Evolutionary conservation across 1,140 invertebrate species (phyloP), one percentile per base, ranked within the genome.

Genomic region (Drosophila parabipectinata): DNA sequence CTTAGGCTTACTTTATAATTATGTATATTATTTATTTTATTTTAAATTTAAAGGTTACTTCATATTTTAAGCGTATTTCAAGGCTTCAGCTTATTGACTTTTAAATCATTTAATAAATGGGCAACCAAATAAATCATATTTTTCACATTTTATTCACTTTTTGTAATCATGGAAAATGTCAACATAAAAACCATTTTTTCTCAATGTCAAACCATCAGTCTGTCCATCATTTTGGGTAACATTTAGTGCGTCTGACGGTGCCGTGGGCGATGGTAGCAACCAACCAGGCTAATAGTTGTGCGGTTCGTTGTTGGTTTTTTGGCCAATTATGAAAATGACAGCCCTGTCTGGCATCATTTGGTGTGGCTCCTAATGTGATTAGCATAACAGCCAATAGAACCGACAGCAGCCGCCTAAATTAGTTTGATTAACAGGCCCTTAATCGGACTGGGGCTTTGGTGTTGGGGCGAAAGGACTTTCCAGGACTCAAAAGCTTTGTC

Each of bases 291-390:
- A 85, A 85, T 85, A 85, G 82, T 87, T 87, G 64, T 82, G 82
- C 61, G 82, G 82, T 78, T 54, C 50, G 67, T 57, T 78, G 82
- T 76, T 82, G 82, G 78, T 51, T 87, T 85, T 85, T 87, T 52
- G 78, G 82, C 78, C 82, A 85, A 85, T 85, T 85, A 85, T 85
- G 82, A 85, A 85, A 85, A 87, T 85, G 82, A 85, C 81, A 87
- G 81, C 54, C 50, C 30, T 15, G 53, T 63, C 59, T 30, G 45
- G 21, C 58, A 48, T 41, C 34, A 50, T 72, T 34, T 24, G 34
- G 34, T 50, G 51, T 45, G 71, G 28, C 39, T 41, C 58, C 59
- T 75, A 75, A 74, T 74, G 71, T 75, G 72, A 75, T 75, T 75
- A 75, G 71, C 72, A 75, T 75, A 75, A 66, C 61, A 34, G 59